Conservation (phyloP, 2,113 vertebrate species). For the Megalops atlanticus region DNA sequence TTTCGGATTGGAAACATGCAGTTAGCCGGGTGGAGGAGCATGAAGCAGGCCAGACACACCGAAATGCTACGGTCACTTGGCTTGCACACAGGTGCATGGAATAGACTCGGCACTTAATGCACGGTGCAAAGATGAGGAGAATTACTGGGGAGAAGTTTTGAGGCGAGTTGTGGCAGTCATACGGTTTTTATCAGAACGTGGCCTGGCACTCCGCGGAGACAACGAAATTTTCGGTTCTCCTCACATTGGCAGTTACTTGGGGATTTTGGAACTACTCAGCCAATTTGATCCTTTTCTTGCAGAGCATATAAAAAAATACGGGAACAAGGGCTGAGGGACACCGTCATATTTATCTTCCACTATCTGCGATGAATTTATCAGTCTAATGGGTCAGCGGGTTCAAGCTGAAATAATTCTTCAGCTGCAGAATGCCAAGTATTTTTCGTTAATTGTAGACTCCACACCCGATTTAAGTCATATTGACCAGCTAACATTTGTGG, state of each 20-base stretch:
- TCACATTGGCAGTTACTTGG: conserved; percentile 14
- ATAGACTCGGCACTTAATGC: too few relatives aligned
- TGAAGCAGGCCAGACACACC: too few relatives aligned
- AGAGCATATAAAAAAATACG: conserved; percentile 25
- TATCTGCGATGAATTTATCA: background rate
- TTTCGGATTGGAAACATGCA: too few relatives aligned
- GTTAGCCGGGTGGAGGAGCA: too few relatives aligned
- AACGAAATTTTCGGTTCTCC: background rate
- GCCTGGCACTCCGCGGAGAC: conserved; percentile 4
- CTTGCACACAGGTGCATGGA: too few relatives aligned
- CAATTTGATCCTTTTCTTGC: conserved; percentile 21
- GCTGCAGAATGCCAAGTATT: background rate
- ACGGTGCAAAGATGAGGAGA: background rate
- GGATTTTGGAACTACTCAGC: too few relatives aligned
- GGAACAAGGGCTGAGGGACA: conserved; percentile 5
- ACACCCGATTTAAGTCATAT: conserved; percentile 1
- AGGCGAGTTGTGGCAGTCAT: conserved; percentile 15
- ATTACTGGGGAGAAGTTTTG: too few relatives aligned
- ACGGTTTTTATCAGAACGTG: conserved; percentile 22
- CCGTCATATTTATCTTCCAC: conserved; percentile 7
- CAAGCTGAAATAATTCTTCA: conserved; percentile 9
- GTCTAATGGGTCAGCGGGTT: background rate
- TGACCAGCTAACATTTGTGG: background rate
- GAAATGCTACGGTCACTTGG: too few relatives aligned
- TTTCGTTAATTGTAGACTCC: conserved; percentile 18